phyloP scores from a whole-genome alignment of 2,113 vertebrate genomes.

The Lycaon pictus region DNA sequence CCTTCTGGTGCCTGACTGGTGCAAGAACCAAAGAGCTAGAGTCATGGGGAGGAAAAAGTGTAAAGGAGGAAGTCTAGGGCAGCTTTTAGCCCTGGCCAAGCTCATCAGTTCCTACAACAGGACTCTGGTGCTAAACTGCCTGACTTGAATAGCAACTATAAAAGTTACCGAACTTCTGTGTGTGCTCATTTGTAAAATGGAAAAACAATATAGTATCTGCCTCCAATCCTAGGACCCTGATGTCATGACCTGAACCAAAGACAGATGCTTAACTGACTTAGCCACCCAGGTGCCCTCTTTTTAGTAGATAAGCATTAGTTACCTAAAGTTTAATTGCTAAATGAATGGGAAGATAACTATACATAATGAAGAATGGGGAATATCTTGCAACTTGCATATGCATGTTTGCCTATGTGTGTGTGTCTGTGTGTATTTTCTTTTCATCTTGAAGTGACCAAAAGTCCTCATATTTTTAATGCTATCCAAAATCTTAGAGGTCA shows the following conservation, averaged over 20 bases:
- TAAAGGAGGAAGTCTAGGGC: neutral
- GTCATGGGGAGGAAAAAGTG: neutral
- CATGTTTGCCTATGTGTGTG: neutral
- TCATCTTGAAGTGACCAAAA: neutral
- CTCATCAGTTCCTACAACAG: neutral
- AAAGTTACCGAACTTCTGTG: neutral
- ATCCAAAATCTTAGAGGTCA: neutral
- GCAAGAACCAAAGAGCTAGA: neutral
- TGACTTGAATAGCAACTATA: neutral
- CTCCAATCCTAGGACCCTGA: neutral
- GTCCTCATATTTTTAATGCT: neutral
- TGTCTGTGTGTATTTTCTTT: neutral
- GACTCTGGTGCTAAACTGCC: neutral
- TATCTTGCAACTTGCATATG: neutral
- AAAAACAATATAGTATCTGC: neutral
- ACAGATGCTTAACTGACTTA: neutral
- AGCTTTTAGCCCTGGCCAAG: neutral
- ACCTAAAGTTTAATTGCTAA: slow-evolving; percentile 3
- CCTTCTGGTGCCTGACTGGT: neutral
- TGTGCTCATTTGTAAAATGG: neutral
- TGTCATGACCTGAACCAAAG: neutral
- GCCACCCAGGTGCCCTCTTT: neutral
- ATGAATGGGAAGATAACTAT: neutral
- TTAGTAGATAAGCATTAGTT: neutral
- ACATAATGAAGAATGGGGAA: neutral